Evolutionary conservation across 1,140 invertebrate genomes (phyloP).

Genomic region (Caenorhabditis remanei): DNA sequence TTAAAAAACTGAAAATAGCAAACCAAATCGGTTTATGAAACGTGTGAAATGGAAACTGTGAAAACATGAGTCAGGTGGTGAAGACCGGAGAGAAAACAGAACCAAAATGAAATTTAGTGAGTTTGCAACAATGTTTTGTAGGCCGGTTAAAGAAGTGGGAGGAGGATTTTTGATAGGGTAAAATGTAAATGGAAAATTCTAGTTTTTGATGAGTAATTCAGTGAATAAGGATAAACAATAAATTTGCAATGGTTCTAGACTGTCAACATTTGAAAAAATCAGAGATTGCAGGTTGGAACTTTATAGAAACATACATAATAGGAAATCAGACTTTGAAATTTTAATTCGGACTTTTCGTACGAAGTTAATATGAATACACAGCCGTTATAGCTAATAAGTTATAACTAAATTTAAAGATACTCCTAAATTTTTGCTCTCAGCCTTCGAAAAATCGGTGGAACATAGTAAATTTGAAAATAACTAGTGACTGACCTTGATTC

Average conservation of each 20-base stretch:
- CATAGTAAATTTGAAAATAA: too few species aligned
- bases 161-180: slow-evolving; percentile 15
- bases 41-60: slow-evolving; percentile 1
- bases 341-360: too few species aligned
- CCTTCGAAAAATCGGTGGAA: too few species aligned
- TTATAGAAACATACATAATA: too few species aligned
- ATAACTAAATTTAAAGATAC: too few species aligned
- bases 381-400: too few species aligned
- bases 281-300: too few species aligned
- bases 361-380: too few species aligned
- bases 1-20: slow-evolving; percentile 2
- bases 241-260: neutral
- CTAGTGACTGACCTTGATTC: too few species aligned
- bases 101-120: neutral
- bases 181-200: slow-evolving; percentile 10
- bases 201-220: slow-evolving; percentile 8
- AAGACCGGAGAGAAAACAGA: neutral
- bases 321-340: too few species aligned
- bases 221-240: neutral
- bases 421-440: too few species aligned
- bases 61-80: slow-evolving; percentile 41
- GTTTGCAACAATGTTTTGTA: slow-evolving; percentile 14
- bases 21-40: slow-evolving; percentile 41
- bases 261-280: too few species aligned
- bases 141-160: neutral